These are phyloP conservation scores for Sphyrna mokarran DNA, from an alignment of 2,113 vertebrate species.

Conservation along the genomic window DNA sequence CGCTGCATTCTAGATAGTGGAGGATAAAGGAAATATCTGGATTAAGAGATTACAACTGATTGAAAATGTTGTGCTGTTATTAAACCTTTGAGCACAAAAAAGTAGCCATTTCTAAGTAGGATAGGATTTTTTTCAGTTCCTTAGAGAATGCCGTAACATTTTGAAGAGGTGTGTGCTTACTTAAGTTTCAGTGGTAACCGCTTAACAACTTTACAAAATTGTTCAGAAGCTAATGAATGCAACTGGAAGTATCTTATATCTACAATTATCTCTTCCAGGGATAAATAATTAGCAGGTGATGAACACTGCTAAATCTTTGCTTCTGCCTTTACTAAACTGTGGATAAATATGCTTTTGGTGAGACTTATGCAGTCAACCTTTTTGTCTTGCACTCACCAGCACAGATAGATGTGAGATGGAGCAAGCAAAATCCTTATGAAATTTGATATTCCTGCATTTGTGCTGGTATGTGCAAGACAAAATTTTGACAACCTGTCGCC, in stretches of 20 bases:
- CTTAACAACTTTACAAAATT: background rate
- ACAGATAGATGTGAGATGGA: no score
- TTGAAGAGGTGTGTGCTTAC: background rate
- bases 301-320: background rate
- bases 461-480: no score
- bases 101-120: background rate
- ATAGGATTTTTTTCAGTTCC: background rate
- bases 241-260: background rate
- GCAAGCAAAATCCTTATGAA: no score
- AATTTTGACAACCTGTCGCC: no score
- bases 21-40: background rate
- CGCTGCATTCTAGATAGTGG: background rate
- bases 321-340: background rate
- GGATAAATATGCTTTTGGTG: no score
- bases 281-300: background rate
- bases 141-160: background rate
- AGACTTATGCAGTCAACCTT: no score
- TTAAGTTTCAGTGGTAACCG: background rate
- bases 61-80: background rate
- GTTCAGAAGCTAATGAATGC: background rate
- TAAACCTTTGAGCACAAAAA: background rate
- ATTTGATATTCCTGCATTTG: no score
- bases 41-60: background rate
- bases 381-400: no score
- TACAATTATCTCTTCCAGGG: background rate